Percentiles rank a stretch among this genome's conserved stretches.
phyloP scores from a whole-genome alignment of 1,140 invertebrate species.

The Idris sp. region DNA sequence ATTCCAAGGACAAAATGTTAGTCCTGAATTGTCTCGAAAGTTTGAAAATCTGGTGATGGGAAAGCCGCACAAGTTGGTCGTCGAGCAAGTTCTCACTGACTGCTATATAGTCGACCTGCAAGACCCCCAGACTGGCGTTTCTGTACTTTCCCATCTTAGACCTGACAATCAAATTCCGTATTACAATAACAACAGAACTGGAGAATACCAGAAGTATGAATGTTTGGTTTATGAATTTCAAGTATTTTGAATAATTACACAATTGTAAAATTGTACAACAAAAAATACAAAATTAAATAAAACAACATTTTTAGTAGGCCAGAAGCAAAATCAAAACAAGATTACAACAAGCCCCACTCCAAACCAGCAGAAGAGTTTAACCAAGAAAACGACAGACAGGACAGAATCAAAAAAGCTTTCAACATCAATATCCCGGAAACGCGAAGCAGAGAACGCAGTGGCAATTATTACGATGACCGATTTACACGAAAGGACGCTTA shows the following conservation, averaged over 20 bases:
- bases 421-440: constrained; percentile 5
- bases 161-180: constrained; percentile 1
- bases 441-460: constrained; percentile 5
- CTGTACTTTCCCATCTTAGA: constrained; percentile 18
- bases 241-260: background rate
- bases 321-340: constrained; percentile 16
- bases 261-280: constrained; percentile 11
- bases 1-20: constrained; percentile 74
- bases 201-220: no score
- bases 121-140: constrained; percentile 63
- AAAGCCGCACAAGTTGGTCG: constrained; percentile 79
- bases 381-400: constrained; percentile 65
- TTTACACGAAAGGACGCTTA: constrained; percentile 41
- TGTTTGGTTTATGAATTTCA: no score
- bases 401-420: constrained; percentile 59
- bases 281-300: no score
- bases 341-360: constrained; percentile 14
- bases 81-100: constrained; percentile 74
- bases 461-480: constrained; percentile 56
- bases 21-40: constrained; percentile 69
- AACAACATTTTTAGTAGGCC: no score
- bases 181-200: no score
- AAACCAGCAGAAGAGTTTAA: no score
- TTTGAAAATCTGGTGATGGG: constrained; percentile 78
- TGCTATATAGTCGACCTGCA: constrained; percentile 78